Conservation (phyloP, 2,113 vertebrate genomes). For the Prochilodus magdalenae region DNA sequence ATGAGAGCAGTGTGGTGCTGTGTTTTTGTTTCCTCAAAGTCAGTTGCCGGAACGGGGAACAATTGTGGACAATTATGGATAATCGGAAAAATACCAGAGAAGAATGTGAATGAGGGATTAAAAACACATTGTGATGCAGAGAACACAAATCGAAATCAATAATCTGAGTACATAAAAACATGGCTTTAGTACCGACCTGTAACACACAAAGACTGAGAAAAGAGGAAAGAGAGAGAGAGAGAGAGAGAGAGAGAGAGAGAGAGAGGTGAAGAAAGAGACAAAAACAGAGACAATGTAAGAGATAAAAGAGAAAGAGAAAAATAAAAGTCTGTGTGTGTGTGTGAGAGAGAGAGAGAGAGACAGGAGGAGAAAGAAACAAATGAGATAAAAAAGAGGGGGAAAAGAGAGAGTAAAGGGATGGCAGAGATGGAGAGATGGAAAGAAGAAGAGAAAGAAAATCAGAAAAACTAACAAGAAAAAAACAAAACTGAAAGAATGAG, state of each 20-base stretch:
- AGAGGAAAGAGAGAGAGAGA: not conserved
- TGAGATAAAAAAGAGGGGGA: not conserved
- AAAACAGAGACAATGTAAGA: not conserved
- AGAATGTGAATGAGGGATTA: slow-evolving; percentile 10
- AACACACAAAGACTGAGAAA: not conserved
- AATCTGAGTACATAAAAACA: not conserved
- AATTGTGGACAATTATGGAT: slow-evolving; percentile 22
- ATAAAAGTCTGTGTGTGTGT: too few relatives aligned
- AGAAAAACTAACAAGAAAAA: too few relatives aligned
- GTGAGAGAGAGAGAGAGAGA: not conserved
- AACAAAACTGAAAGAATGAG: not conserved
- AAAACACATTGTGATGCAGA: not conserved
- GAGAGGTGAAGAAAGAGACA: not conserved
- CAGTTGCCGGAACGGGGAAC: slow-evolving; percentile 1
- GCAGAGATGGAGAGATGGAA: too few relatives aligned
- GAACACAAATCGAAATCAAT: not conserved
- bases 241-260: not conserved
- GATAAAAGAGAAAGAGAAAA: not conserved
- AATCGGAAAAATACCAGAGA: not conserved
- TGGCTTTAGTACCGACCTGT: not conserved
- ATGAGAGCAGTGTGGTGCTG: not conserved
- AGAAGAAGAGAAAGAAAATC: not conserved
- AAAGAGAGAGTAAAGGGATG: not conserved
- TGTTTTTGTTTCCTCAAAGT: slow-evolving; percentile 26
- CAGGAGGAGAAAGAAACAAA: not conserved